Conservation (phyloP, 1,140 invertebrate genomes). For the Stenopsyche tienmushanensis region DNA sequence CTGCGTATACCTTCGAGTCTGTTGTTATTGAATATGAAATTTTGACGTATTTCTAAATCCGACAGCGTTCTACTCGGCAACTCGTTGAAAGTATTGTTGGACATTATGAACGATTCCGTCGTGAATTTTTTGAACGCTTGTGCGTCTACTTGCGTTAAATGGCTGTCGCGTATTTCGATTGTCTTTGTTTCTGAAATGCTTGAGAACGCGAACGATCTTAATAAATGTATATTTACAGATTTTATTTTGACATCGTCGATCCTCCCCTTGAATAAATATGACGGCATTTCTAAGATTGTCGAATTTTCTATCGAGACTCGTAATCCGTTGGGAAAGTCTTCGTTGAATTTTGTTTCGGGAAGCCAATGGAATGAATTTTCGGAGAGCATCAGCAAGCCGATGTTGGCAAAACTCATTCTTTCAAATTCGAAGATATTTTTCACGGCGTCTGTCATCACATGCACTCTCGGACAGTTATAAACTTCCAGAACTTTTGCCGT, state of each 20-base stretch:
- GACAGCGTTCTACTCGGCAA: slow-evolving; percentile 71
- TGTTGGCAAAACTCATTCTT: slow-evolving; percentile 46
- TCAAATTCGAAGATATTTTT: slow-evolving; percentile 47
- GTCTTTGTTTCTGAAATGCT: slow-evolving; percentile 60
- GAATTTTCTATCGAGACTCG: slow-evolving; percentile 48
- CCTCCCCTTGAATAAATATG: slow-evolving; percentile 68
- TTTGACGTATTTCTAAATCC: slow-evolving; percentile 67
- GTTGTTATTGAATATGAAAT: slow-evolving; percentile 65
- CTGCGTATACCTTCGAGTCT: slow-evolving; percentile 59
- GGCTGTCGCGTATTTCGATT: slow-evolving; percentile 58
- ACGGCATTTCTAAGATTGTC: slow-evolving; percentile 62
- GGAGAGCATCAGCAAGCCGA: slow-evolving; percentile 46
- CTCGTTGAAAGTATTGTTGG: slow-evolving; percentile 53
- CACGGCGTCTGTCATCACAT: slow-evolving; percentile 53
- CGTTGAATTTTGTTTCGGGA: slow-evolving; percentile 43
- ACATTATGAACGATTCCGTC: slow-evolving; percentile 62
- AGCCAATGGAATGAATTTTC: slow-evolving; percentile 49
- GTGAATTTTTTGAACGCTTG: slow-evolving; percentile 80
- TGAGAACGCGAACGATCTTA: slow-evolving; percentile 72
- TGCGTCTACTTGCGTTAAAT: slow-evolving; percentile 61
- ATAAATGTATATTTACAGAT: slow-evolving; percentile 59
- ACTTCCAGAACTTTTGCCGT: slow-evolving; percentile 57
- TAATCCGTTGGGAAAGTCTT: slow-evolving; percentile 47
- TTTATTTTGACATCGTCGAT: slow-evolving; percentile 67
- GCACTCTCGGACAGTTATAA: slow-evolving; percentile 56